phyloP scores from a whole-genome alignment of 1,140 invertebrate species.

The Calephelis nemesis region DNA sequence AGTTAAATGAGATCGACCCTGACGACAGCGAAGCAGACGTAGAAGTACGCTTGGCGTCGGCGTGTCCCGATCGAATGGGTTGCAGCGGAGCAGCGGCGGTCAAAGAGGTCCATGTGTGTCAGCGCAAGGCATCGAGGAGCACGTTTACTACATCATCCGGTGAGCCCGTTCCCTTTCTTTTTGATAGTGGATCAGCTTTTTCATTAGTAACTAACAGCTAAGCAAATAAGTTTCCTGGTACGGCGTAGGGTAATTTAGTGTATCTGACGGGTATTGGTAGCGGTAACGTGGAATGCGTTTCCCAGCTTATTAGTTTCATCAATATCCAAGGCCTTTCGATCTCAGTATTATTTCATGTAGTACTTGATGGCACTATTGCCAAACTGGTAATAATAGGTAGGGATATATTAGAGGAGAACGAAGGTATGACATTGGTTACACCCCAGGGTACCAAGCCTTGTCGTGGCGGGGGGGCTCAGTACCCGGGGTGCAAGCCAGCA shows the following conservation, averaged over 20 bases:
- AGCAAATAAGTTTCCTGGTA: not conserved
- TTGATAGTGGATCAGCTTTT: not conserved
- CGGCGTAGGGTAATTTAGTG: not conserved
- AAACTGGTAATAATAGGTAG: too few relatives aligned
- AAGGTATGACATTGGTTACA: too few relatives aligned
- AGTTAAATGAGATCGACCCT: too few relatives aligned
- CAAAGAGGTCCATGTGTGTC: not conserved
- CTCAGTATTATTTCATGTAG: not conserved
- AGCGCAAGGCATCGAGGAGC: not conserved
- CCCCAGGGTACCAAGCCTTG: too few relatives aligned
- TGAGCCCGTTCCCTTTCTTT: not conserved
- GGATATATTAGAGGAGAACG: too few relatives aligned
- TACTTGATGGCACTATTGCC: not conserved
- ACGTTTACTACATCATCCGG: not conserved
- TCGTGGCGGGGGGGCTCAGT: too few relatives aligned
- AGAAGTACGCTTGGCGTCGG: not conserved
- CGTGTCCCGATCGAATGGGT: not conserved
- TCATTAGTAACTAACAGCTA: not conserved
- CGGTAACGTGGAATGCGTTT: not conserved
- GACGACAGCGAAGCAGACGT: too few relatives aligned
- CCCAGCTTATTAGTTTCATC: not conserved
- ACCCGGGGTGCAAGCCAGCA: too few relatives aligned
- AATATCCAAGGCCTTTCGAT: not conserved
- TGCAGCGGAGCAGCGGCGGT: not conserved
- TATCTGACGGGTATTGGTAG: not conserved